Base-by-base conservation (phyloP, 2,797 vertebrate species). In the Coccyzus lansbergi region DNA sequence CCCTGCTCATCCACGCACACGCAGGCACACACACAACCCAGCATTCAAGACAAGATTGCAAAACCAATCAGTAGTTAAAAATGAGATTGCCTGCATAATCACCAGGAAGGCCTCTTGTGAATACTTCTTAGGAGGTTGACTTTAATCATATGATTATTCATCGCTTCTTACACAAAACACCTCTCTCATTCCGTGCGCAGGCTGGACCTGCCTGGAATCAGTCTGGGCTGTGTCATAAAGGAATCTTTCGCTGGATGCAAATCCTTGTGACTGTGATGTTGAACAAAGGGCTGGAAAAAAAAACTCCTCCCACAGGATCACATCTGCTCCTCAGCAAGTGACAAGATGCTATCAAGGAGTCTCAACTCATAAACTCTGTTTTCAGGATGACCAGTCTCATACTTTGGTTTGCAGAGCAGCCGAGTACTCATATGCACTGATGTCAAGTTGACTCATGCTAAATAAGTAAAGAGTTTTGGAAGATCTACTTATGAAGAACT, bases 121-220 rank as follows among this genome's bases (percentile, higher is more conserved):
- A 44, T 51, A 21, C 62, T 72, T 68, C 65, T 58, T 51, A 70
- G 34, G 64, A 79, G 58, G 33, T 0, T 82, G 74, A 65, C 16
- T 78, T 90, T 94, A 92, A 94, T 94, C 76, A 80, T 53, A 68
- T 31, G 85, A 91, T 92, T 95, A 90, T 92, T 92, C 87, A 67
- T 42, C 0, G 5, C 25, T 51, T 86, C 70, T 81, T 60, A 71
- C 70, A 78, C 38, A 90, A 71, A 86, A 69, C 64, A 89, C 71
- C 71, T 77, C 89, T 48, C 31, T 65, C 40, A 71, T 58, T 42
- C 88, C 58, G 42, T 2, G 3, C 56, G 72, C 33, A 71, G 74
- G 36, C 51, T 62, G 92, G 65, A 62, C 62, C 58, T 76, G 88
- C 59, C 77, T 83, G 62, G 58, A 78, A 86, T 88, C 59, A 83